These are phyloP conservation scores for Pterostichus madidus DNA, from an alignment of 2,888 invertebrate species.

Conservation along the genomic window DNA sequence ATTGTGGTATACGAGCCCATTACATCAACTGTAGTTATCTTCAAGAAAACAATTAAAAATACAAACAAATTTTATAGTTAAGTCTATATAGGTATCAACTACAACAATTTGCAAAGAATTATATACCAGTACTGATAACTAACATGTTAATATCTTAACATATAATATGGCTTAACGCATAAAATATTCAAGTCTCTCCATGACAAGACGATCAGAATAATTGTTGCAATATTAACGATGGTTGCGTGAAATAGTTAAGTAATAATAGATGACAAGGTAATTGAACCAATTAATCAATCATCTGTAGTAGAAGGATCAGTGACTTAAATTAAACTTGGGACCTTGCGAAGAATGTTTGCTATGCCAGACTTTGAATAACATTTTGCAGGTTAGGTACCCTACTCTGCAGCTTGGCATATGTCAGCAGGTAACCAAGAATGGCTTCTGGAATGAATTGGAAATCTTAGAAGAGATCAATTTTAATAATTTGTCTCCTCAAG, in stretches of 20 bases:
- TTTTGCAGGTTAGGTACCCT: constrained; percentile 36
- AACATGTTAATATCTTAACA: not conserved
- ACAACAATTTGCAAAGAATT: no score
- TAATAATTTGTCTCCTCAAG: constrained; percentile 31
- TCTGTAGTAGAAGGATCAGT: constrained; percentile 3
- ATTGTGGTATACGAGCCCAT: no score
- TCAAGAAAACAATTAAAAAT: no score
- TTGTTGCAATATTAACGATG: constrained; percentile 15
- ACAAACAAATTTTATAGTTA: no score
- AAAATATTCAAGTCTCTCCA: not conserved
- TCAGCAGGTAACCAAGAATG: constrained; percentile 34
- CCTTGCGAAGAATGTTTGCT: constrained; percentile 41
- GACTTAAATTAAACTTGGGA: constrained; percentile 30
- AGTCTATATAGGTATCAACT: no score
- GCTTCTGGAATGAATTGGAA: constrained; percentile 33
- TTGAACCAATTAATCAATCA: constrained; percentile 39
- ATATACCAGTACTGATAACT: not conserved
- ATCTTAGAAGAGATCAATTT: constrained; percentile 20
- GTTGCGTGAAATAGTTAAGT: constrained; percentile 24
- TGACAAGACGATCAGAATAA: not conserved
- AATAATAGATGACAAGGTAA: constrained; percentile 24
- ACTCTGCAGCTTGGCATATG: constrained; percentile 22
- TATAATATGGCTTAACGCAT: not conserved
- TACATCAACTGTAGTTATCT: no score
- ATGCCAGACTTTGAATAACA: constrained; percentile 28